Evolutionary conservation across 2,888 invertebrate species (phyloP).

Genomic region (Melanostoma scalare): DNA sequence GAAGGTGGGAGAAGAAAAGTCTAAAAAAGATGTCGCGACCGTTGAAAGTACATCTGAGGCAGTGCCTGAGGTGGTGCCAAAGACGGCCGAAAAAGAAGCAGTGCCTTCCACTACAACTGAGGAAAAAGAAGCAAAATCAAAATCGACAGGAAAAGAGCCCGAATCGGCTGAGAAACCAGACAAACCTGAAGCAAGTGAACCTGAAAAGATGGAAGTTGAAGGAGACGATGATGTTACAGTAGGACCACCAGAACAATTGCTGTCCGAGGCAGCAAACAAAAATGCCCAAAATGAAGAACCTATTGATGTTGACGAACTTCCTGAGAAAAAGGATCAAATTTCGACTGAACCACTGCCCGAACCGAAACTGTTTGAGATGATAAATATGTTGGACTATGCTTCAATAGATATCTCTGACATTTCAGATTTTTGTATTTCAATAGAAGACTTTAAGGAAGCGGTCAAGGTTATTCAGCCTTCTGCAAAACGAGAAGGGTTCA

Average conservation of each 20-base stretch:
- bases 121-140: conserved; percentile 22
- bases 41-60: conserved; percentile 8
- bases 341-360: conserved; percentile 70
- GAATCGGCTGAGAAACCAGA: conserved; percentile 54
- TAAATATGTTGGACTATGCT: conserved; percentile 87
- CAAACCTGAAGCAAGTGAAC: conserved; percentile 70
- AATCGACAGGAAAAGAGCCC: conserved; percentile 17
- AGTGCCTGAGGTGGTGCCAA: neutral
- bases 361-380: conserved; percentile 84
- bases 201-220: conserved; percentile 74
- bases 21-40: neutral
- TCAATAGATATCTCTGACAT: conserved; percentile 86
- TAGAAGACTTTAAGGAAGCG: conserved; percentile 90
- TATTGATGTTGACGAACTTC: conserved; percentile 82
- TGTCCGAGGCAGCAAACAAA: neutral
- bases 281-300: conserved; percentile 75
- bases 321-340: conserved; percentile 75
- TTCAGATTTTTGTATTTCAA: conserved; percentile 86
- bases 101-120: conserved; percentile 51
- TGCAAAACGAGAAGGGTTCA: conserved; percentile 97
- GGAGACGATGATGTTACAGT: conserved; percentile 37
- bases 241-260: conserved; percentile 15
- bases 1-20: conserved; percentile 7
- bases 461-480: conserved; percentile 94
- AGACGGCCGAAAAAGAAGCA: conserved; percentile 48